Evolutionary conservation across 2,113 vertebrate genomes (phyloP).

Genomic region (Stigmatopora argus): DNA sequence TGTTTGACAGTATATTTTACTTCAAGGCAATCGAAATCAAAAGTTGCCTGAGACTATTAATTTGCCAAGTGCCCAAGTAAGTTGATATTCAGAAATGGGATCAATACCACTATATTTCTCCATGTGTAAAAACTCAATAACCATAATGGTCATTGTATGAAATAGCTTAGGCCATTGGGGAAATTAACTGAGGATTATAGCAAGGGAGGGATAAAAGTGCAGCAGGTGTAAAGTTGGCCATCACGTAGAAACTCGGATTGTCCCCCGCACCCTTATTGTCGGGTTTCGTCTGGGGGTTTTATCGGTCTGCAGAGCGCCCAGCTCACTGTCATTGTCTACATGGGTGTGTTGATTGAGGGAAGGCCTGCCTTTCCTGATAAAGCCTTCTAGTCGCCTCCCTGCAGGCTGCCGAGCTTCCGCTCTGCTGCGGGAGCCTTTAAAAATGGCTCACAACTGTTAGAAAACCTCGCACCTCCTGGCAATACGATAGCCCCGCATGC

Average conservation of each 20-base stretch:
- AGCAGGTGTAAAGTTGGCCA: constrained; percentile 9
- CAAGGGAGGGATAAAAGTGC: constrained; percentile 11
- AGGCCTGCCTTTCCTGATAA: constrained; percentile 67
- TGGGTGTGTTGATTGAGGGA: constrained; percentile 60
- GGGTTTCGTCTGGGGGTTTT: constrained; percentile 58
- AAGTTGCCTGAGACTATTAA: not conserved
- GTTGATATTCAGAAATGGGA: constrained; percentile 2
- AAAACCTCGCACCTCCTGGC: constrained; percentile 39
- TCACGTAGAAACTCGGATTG: constrained; percentile 29
- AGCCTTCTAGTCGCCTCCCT: constrained; percentile 56
- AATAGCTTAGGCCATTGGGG: constrained; percentile 16
- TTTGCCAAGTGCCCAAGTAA: constrained; percentile 2
- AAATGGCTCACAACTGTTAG: constrained; percentile 54
- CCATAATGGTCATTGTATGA: constrained; percentile 3
- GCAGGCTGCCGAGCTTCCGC: constrained; percentile 37
- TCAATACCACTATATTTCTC: constrained; percentile 7
- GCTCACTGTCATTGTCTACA: constrained; percentile 47
- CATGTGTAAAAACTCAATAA: constrained; percentile 2
- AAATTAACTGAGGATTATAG: constrained; percentile 21
- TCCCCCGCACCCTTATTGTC: constrained; percentile 23
- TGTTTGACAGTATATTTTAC: not conserved
- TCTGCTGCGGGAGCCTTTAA: constrained; percentile 42
- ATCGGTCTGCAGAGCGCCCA: constrained; percentile 48
- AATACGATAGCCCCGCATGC: constrained; percentile 45
- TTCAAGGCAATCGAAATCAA: not conserved